Conservation (phyloP, 2,888 invertebrate genomes). For the Ischnus inquisitorius region DNA sequence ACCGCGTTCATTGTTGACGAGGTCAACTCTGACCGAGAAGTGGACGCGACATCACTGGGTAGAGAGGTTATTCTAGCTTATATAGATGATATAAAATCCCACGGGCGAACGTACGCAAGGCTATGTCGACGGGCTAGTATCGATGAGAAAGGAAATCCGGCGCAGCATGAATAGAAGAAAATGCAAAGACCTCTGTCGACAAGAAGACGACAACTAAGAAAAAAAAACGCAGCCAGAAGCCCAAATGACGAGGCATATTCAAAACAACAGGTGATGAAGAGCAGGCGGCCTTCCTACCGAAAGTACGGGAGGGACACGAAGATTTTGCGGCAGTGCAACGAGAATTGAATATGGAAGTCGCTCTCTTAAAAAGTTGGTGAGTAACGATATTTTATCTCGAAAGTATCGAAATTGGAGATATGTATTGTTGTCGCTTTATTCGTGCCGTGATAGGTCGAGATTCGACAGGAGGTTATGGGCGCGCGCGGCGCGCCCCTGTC, state of each 20-base stretch:
- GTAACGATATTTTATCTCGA: too few species aligned
- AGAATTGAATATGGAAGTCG: not conserved
- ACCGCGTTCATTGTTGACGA: constrained; percentile 38
- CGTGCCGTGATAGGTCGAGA: too few species aligned
- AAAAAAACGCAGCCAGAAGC: too few species aligned
- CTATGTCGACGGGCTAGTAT: constrained; percentile 3
- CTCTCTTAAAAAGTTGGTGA: too few species aligned
- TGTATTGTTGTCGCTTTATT: too few species aligned
- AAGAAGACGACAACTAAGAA: not conserved
- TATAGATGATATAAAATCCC: constrained; percentile 68
- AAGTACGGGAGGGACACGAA: too few species aligned
- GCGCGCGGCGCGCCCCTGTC: too few species aligned
- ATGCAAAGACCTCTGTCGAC: constrained; percentile 20
- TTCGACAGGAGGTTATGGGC: too few species aligned
- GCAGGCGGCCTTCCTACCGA: too few species aligned
- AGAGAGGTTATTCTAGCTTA: constrained; percentile 47
- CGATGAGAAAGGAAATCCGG: constrained; percentile 15
- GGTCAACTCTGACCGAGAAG: constrained; percentile 4
- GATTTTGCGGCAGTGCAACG: constrained; percentile 15
- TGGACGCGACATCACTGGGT: constrained; percentile 27
- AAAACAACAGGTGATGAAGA: too few species aligned
- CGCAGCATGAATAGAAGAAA: constrained; percentile 23
- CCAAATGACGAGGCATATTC: too few species aligned
- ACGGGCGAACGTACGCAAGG: constrained; percentile 40
- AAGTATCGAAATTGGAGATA: too few species aligned